These are phyloP conservation scores for Pyrochroa serraticornis DNA, from an alignment of 2,888 invertebrate genomes.

Conservation along the genomic window DNA sequence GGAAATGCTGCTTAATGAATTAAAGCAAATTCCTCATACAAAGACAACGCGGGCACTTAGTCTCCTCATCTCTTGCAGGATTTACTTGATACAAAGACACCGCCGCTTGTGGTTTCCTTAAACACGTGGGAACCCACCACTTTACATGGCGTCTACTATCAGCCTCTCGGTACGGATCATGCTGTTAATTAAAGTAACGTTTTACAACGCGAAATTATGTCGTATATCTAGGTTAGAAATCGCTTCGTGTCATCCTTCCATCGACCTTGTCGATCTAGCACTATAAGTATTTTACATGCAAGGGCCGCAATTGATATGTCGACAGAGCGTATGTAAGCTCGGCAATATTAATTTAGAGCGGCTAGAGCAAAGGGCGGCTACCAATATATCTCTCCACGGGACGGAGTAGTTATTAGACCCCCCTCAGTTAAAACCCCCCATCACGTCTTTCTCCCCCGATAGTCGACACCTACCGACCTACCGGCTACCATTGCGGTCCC, in stretches of 20 bases:
- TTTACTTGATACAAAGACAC: constrained; percentile 21
- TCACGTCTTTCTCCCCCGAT: constrained; percentile 30
- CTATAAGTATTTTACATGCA: constrained; percentile 16
- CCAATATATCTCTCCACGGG: constrained; percentile 44
- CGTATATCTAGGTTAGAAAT: constrained; percentile 5
- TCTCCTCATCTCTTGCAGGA: constrained; percentile 13
- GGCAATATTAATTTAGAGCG: constrained; percentile 41
- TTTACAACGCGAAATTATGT: background rate
- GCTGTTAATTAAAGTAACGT: constrained; percentile 19
- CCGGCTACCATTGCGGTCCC: constrained; percentile 19
- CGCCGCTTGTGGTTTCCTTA: constrained; percentile 24
- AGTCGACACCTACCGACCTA: constrained; percentile 34
- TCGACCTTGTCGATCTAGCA: background rate
- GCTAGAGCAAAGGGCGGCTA: constrained; percentile 37
- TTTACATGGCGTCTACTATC: constrained; percentile 13
- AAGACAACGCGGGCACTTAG: constrained; percentile 18
- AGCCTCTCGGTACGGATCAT: constrained; percentile 13
- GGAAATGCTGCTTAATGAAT: constrained; percentile 4
- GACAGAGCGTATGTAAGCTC: constrained; percentile 14
- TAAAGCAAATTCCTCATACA: constrained; percentile 8
- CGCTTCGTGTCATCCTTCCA: background rate
- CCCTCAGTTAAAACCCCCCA: constrained; percentile 35
- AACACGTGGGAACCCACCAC: constrained; percentile 29
- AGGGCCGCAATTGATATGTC: constrained; percentile 18
- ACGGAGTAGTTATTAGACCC: constrained; percentile 44